Base-by-base conservation (phyloP, 2,113 vertebrate genomes). In the Laticauda colubrina region DNA sequence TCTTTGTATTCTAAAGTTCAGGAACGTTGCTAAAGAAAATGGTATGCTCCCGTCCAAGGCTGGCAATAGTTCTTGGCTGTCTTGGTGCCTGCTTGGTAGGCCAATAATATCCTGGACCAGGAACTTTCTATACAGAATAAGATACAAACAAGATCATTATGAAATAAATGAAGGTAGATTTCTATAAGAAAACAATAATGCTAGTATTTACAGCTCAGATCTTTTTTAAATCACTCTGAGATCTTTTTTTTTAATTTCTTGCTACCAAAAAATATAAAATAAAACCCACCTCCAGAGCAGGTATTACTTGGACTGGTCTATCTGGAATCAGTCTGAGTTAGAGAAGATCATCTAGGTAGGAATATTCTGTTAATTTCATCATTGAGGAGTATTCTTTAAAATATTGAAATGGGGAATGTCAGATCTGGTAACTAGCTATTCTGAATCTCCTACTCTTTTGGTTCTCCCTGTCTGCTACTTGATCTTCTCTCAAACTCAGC, bases 31-130 rank as follows among this genome's bases (percentile, higher is more conserved):
- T 97, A 97, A 97, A 98, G 96, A 95, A 96, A 91, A 97, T 95
- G 88, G 96, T 92, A 4, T 97, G 97, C 26, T 97, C 96, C 14
- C 92, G 95, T 7, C 95, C 97, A 92, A 96, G 94, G 53, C 43
- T 96, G 89, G 95, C 95, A 20, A 95, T 34, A 1, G 94, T 94
- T 69, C 85, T 64, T 2, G 97, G 85, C 75, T 92, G 96, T 89
- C 90, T 97, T 26, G 96, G 97, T 91, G 96, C 93, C 61, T 97
- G 97, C 92, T 89, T 93, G 2, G 89, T 95, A 24, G 96, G 87
- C 26, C 96, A 95, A 11, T 95, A 98, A 0, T 97, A 94, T 94
- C 98, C 98, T 1, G 98, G 97, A 45, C 97, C 97, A 1, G 96
- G 97, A 53, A 97, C 97, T 96, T 96, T 98, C 98, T 98, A 94